These are phyloP conservation scores for Lycaon pictus DNA, from an alignment of 2,113 vertebrate species.

Conservation along the genomic window DNA sequence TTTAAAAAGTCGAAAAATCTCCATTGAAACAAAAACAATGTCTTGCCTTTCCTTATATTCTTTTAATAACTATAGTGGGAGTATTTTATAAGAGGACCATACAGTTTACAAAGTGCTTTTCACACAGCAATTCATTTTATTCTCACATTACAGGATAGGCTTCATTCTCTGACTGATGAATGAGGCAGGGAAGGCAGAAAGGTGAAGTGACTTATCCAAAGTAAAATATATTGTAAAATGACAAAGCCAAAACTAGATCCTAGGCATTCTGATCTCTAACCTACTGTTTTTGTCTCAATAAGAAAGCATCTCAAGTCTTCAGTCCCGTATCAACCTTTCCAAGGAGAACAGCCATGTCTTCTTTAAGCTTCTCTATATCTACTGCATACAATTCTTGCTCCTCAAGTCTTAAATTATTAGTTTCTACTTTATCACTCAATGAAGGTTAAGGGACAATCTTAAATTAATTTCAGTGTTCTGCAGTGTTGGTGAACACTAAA, in stretches of 20 bases:
- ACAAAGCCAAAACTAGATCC: background rate
- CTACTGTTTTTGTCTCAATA: background rate
- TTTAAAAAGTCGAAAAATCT: background rate
- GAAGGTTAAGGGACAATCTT: background rate
- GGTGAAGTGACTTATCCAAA: background rate
- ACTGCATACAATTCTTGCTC: background rate
- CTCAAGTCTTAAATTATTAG: background rate
- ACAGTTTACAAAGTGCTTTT: background rate
- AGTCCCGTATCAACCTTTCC: background rate
- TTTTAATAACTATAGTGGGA: background rate
- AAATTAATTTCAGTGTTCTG: background rate
- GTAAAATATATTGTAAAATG: constrained; percentile 15
- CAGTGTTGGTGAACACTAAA: background rate
- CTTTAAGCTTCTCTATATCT: background rate
- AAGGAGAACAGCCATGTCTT: background rate
- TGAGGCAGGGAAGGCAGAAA: background rate
- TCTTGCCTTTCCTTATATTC: background rate
- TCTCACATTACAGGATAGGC: background rate
- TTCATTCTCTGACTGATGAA: constrained; percentile 1
- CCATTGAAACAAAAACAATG: constrained; percentile 37
- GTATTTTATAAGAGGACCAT: background rate
- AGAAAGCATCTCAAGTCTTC: constrained; percentile 8
- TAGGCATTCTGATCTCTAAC: background rate
- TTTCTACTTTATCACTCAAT: background rate
- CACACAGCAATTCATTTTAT: background rate